Base-by-base conservation (phyloP, 2,888 invertebrate genomes). In the Fragum whitleyi region DNA sequence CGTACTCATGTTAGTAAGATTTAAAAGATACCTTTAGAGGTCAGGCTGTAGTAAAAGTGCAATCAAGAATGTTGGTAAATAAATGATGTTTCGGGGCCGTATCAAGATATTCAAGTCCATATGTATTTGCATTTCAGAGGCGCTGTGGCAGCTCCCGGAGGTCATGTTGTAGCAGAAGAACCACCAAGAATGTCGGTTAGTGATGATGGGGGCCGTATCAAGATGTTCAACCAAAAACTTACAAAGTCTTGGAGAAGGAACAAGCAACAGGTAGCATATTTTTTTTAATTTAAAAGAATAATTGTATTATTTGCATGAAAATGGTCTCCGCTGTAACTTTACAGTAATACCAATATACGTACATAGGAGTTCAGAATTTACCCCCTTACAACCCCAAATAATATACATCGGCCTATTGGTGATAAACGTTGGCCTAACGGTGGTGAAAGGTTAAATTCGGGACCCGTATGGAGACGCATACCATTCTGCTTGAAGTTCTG, bases 171-270 rank as follows among this genome's bases (percentile, higher is more conserved):
- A 0, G 75, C 67, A 16, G 68, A 70, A n/a, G 81, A 79, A 19
- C 42, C 59, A 5, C 77, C 81, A 47, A 74, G 91, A 7, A 75
- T 85, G 80, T 77, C 77, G 19, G 84, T 79, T 9, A 81, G 85
- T 39, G 73, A 61, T 57, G 79, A 78, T 74, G 92, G 92, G 1
- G 87, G 90, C 89, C 85, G 11, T 93, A 87, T 88, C 90, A 92
- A 79, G 89, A 93, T 59, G 92, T 93, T n/a, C 88, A 87, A 51
- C 92, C 92, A 19, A 93, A 93, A 83, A 93, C 93, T 36, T 93
- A 92, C 86, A 85, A 92, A 81, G 89, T 93, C 26, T 86, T 93
- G 65, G 89, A 93, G 78, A 88, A 89, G 23, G 92, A 93, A 82
- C 82, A 74, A 21, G 81, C 80, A 28, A 72, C 85, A 76, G 88